Conservation (phyloP, 2,113 vertebrate species). For the Stigmatopora argus region DNA sequence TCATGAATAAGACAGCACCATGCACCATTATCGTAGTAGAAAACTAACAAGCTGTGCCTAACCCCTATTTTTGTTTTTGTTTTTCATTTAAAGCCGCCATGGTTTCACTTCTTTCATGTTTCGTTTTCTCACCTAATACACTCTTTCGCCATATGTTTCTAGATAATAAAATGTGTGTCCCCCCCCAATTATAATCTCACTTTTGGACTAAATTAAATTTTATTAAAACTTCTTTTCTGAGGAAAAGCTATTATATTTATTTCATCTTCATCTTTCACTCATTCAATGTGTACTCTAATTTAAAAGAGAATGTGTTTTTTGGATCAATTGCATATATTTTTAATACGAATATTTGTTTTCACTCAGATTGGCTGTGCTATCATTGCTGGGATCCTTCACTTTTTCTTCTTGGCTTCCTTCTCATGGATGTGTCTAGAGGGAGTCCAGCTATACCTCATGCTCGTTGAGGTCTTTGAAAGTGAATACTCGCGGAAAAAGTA, state of each 20-base stretch:
- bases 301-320: background rate
- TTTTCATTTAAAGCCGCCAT: conserved; percentile 27
- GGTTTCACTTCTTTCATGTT: conserved; percentile 12
- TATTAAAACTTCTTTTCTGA: background rate
- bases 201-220: background rate
- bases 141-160: conserved; percentile 11
- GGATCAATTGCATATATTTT: background rate
- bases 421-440: conserved; percentile 99
- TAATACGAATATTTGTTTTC: background rate
- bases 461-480: conserved; percentile 98
- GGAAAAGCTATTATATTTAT: background rate
- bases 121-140: background rate
- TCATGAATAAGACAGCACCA: conserved; percentile 48
- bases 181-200: background rate
- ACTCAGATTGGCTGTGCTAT: conserved; percentile 89
- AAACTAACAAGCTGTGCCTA: conserved; percentile 48
- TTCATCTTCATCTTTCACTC: background rate
- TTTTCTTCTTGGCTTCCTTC: conserved; percentile 97
- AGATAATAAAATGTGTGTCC: background rate
- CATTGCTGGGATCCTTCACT: conserved; percentile 94
- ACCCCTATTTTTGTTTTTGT: conserved; percentile 42
- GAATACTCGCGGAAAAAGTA: conserved; percentile 99
- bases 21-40: conserved; percentile 60
- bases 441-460: conserved; percentile 96
- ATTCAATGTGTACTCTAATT: background rate